These are phyloP conservation scores for Boulengeromyrus knoepffleri DNA, from an alignment of 2,113 vertebrate genomes.

Conservation along the genomic window DNA sequence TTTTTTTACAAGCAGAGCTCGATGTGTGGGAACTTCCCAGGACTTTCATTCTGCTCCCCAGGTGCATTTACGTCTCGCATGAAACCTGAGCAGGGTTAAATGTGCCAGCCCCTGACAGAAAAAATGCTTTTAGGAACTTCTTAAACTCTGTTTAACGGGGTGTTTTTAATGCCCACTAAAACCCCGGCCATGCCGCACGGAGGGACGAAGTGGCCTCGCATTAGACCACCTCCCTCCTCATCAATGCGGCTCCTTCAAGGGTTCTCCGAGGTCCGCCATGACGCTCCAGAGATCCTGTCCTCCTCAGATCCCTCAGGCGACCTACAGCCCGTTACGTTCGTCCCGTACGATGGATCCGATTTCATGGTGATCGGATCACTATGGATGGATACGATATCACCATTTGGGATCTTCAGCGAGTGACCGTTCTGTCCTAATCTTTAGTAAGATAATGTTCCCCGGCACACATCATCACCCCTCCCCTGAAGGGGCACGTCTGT, in stretches of 20 bases:
- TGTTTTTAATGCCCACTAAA: constrained; percentile 66
- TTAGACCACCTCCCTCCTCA: neutral
- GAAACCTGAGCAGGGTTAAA: constrained; percentile 66
- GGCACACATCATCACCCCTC: neutral
- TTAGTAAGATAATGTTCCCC: constrained; percentile 3
- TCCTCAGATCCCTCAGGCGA: neutral
- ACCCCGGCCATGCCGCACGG: constrained; percentile 52
- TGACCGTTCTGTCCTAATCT: neutral
- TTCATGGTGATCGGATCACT: neutral
- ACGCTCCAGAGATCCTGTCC: neutral
- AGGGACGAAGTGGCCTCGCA: constrained; percentile 22
- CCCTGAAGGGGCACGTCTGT: neutral
- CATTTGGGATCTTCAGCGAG: neutral
- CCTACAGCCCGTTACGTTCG: neutral
- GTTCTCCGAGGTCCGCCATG: neutral
- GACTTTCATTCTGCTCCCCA: constrained; percentile 45
- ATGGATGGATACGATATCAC: neutral
- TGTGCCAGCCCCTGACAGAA: constrained; percentile 53
- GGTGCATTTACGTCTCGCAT: constrained; percentile 47
- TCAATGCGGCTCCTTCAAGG: neutral
- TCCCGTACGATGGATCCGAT: neutral
- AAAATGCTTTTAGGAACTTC: constrained; percentile 68
- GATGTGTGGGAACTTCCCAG: constrained; percentile 43
- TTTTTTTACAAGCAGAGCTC: constrained; percentile 48
- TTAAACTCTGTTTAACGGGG: constrained; percentile 63